Conservation (phyloP, 2,888 invertebrate genomes). For the Ariolimax columbianus region DNA sequence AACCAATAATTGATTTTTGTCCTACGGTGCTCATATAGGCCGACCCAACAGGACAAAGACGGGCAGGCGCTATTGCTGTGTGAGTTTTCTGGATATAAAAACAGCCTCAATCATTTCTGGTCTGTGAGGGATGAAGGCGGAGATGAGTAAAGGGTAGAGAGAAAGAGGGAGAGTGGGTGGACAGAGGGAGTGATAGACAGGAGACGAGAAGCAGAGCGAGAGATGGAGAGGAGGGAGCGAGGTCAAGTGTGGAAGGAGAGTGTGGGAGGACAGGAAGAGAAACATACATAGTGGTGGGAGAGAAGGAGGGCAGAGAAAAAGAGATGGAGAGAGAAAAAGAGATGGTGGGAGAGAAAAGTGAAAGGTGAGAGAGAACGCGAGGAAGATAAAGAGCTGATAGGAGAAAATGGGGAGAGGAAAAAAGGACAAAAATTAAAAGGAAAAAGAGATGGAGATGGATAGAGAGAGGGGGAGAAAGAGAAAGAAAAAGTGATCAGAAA, state of each 20-base stretch:
- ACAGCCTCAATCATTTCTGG: background rate
- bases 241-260: background rate
- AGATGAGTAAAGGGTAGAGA: background rate
- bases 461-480: too few relatives aligned
- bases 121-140: background rate
- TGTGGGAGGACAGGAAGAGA: background rate
- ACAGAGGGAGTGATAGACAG: background rate
- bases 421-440: too few relatives aligned
- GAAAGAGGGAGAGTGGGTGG: background rate
- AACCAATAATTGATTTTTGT: constrained; percentile 1
- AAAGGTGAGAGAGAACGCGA: background rate
- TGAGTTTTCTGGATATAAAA: background rate
- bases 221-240: background rate
- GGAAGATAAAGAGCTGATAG: too few relatives aligned
- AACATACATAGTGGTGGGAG: background rate
- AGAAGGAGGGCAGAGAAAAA: background rate
- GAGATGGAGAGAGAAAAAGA: background rate
- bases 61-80: background rate
- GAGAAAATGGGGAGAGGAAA: too few relatives aligned
- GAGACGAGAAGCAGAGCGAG: background rate
- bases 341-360: background rate
- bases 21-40: background rate
- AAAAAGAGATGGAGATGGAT: too few relatives aligned
- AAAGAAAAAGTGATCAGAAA: too few relatives aligned
- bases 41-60: background rate